phyloP scores from a whole-genome alignment of 1,140 invertebrate species.

The Bemisia tabaci region DNA sequence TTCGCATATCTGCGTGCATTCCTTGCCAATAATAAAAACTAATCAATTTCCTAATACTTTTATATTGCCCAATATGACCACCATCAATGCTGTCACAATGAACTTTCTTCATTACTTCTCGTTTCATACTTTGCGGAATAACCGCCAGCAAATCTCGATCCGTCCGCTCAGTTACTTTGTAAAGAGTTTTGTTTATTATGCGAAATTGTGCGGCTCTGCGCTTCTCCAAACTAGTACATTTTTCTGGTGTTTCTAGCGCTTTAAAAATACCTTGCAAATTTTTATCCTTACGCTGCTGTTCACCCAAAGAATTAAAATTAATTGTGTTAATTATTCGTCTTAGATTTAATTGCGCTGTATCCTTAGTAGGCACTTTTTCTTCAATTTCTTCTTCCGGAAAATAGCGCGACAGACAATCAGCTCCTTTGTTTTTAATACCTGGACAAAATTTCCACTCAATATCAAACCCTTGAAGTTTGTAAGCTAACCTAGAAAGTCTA shows the following conservation, averaged over 20 bases:
- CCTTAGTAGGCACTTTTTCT: too few relatives aligned
- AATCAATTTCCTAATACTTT: background rate
- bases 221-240: background rate
- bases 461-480: background rate
- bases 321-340: background rate
- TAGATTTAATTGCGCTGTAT: too few relatives aligned
- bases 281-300: background rate
- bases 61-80: background rate
- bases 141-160: background rate
- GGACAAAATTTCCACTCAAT: background rate
- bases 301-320: background rate
- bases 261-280: background rate
- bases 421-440: background rate
- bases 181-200: background rate
- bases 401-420: background rate
- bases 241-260: background rate
- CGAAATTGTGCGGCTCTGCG: background rate
- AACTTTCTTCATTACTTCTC: background rate
- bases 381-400: background rate
- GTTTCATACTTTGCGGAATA: background rate
- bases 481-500: background rate
- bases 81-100: background rate
- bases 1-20: background rate
- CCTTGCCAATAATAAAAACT: background rate
- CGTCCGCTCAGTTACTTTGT: background rate